Evolutionary conservation across 1,140 invertebrate genomes (phyloP).

Genomic region (Drosophila jambulina): DNA sequence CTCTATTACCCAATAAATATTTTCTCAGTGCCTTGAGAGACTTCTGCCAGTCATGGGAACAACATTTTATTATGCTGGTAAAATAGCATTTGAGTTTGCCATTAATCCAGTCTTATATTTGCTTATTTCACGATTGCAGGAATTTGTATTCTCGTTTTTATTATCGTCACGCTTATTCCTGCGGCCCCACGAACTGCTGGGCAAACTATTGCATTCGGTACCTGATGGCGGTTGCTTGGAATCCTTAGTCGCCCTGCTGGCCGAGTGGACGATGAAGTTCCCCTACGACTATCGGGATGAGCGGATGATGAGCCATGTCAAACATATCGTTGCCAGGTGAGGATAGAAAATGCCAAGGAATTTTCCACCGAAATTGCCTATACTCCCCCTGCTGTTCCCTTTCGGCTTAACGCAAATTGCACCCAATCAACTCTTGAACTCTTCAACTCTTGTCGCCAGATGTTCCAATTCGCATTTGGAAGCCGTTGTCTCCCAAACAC

Average conservation of each 20-base stretch:
- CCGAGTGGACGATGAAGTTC: constrained; percentile 86
- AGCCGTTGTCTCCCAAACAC: constrained; percentile 80
- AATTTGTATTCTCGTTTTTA: constrained; percentile 84
- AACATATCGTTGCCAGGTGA: constrained; percentile 85
- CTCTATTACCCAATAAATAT: no score
- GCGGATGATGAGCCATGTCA: constrained; percentile 87
- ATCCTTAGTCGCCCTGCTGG: constrained; percentile 77
- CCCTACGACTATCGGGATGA: constrained; percentile 89
- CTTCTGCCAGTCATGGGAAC: not conserved
- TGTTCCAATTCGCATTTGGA: constrained; percentile 84
- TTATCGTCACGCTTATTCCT: constrained; percentile 83
- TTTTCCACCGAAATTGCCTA: not conserved
- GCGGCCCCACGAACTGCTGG: constrained; percentile 81
- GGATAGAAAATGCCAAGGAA: constrained; percentile 23
- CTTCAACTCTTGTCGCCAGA: constrained; percentile 38
- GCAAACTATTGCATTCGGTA: constrained; percentile 80
- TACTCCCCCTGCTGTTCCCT: not conserved
- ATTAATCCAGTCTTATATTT: constrained; percentile 5
- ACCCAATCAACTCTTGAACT: constrained; percentile 14
- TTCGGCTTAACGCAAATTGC: constrained; percentile 13
- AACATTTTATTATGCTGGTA: constrained; percentile 9
- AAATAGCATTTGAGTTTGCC: not conserved
- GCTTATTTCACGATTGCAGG: constrained; percentile 56
- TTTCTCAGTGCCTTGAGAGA: no score
- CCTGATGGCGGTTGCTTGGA: constrained; percentile 78